Evolutionary conservation across 1,140 invertebrate genomes (phyloP), one percentile per base, ranked within the genome.

Genomic region (Drosophila auraria): DNA sequence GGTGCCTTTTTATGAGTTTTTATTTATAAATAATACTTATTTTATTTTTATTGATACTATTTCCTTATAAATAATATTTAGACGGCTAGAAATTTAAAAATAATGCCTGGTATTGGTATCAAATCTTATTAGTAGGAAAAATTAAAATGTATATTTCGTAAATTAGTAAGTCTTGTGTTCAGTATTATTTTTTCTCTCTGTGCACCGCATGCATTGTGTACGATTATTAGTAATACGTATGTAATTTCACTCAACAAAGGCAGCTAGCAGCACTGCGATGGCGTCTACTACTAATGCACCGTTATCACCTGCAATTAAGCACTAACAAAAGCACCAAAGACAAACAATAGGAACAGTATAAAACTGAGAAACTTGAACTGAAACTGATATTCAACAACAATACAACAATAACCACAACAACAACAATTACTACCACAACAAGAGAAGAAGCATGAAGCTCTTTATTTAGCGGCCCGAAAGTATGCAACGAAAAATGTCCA

Each of bases 401-500:
- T 9, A 30, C 23, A 68, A 66, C 4, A 36, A 62, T 5, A 36
- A 6, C 20, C 20, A 47, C 38, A 58, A 51, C 6, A 51, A 9
- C n/a, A 14, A 50, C 5, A 51, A 9, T 12, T n/a, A 36, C 27
- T 5, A 57, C 62, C 44, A 44, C 42, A 60, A 42, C 25, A 38
- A 33, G 4, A 23, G 11, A 38, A 12, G 36, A 36, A 51, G 20
- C 17, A 17, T 23, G 33, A 53, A 27, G 69, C 23, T 62, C 40
- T 33, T 44, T 50, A 38, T 64, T 74, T 74, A 74, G 69, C 53
- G 36, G 12, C 33, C 33, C 14, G 25, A 74, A 74, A 50, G 56
- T 61, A 77, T 66, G 75, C 73, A 77, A 78, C 73, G 63, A 77
- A 69, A 78, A 61, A 75, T 77, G 74, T 56, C 38, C 49, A 61